Evolutionary conservation across 2,113 vertebrate genomes (phyloP), one percentile per base, ranked within the genome.

Genomic region (Gnathonemus longibarbis): DNA sequence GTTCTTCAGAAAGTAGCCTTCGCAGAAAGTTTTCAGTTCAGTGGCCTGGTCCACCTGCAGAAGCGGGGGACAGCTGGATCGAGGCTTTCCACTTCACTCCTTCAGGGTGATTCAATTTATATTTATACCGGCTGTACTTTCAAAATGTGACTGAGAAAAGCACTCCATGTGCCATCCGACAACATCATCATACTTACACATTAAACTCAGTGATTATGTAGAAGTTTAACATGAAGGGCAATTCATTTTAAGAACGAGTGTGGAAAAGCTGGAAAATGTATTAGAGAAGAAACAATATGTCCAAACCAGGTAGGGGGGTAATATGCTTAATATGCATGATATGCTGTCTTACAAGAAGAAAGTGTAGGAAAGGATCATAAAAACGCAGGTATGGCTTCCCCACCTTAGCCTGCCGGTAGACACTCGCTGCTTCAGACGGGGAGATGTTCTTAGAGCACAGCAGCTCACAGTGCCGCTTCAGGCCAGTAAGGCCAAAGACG

Each of bases 391-490:
- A 24, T 17, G 50, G 74, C 74, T 80, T 27, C 74, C 91, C 88
- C 91, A 96, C 96, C 95, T 95, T 96, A 91, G 96, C 95, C 85
- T 96, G 96, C 86, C 96, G 96, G 95, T 97, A 97, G 42, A 95
- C 95, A 91, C 95, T 95, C 89, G 95, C 95, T 5, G 95, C 96
- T 70, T 95, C 95, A 89, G 95, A 95, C 0, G 95, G 96, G 92
- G 95, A 95, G 92, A 97, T 95, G 94, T 96, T 96, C 94, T 96
- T 96, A 93, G 96, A 96, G 95, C 96, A 97, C 93, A 97, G 95
- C 91, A 96, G 95, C 96, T 97, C 96, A 96, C 96, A 97, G 95
- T 97, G 96, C 94, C 95, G 94, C 94, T 95, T 96, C 92, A 97
- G 95, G 92, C 94, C 94, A 91, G 96, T 95, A 49, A 97, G 95